Evolutionary conservation across 92 coral and sea anemone genomes (phyloP), one percentile per base, ranked within the genome.

Genomic region (Parazoanthus darwini): DNA sequence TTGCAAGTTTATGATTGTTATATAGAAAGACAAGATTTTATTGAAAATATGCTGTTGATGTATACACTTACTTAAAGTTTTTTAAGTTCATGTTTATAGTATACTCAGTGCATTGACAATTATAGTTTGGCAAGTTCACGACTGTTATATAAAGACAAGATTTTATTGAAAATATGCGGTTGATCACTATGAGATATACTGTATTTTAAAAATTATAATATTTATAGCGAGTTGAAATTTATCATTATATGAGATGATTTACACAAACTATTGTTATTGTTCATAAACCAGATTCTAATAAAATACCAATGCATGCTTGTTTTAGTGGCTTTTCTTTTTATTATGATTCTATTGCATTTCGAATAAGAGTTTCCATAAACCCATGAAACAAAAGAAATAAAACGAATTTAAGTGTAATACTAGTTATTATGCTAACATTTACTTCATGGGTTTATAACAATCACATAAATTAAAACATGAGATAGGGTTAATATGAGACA

Each of bases 121-220:
- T 74, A 74, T 74, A 74, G 79, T 74, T 74, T 74, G 33, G 79
- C 79, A 74, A 74, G 79, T 43, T 74, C 79, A 74, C 46, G 38
- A 35, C 35, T 74, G 38, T 74, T 35, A 35, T 74, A 74, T 74
- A 74, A 74, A 74, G 79, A 74, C 79, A 74, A 74, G 38, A 48
- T 74, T 74, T 74, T 74, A 74, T 74, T 74, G 79, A 74, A 74
- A 74, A 74, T 48, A 74, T 74, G 79, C n/a, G n/a, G n/a, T n/a
- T n/a, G n/a, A n/a, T n/a, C n/a, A n/a, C n/a, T n/a, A n/a, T n/a
- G n/a, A n/a, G n/a, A n/a, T n/a, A n/a, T n/a, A n/a, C 79, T 74
- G 79, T 33, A 13, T 43, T 35, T 74, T 74, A 74, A 74, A 46
- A 74, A 74, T 11, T 74, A 74, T 74, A 15, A 74, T 74, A 74